A percentile compares a stretch with the other conserved stretches of the same genome.
Conservation (phyloP, 1,140 invertebrate genomes). For the Sarcophaga bullata region DNA sequence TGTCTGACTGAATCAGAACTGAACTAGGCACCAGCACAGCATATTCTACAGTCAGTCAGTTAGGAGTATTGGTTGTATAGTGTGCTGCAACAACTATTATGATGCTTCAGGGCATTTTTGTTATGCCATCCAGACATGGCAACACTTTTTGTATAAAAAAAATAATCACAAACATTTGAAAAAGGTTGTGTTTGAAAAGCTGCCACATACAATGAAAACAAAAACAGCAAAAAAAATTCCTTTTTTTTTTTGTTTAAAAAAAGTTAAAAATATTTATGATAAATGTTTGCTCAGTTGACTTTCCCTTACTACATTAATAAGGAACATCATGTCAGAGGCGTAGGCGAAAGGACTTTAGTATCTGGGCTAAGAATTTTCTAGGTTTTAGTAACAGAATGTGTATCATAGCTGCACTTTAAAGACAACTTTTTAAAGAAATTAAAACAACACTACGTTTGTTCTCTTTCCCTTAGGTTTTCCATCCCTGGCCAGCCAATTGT, state of each 20-base stretch:
- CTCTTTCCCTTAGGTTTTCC: no score
- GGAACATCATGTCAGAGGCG: neutral
- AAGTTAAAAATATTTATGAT: constrained; percentile 29
- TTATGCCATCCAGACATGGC: constrained; percentile 28
- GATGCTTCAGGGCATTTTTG: constrained; percentile 35
- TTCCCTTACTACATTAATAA: neutral
- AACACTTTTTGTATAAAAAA: constrained; percentile 38
- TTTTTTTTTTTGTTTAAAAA: neutral
- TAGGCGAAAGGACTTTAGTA: no score
- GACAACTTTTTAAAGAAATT: no score
- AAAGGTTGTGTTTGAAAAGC: constrained; percentile 13
- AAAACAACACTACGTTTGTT: no score
- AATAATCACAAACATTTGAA: neutral
- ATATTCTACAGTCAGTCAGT: neutral
- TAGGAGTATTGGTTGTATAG: constrained; percentile 6
- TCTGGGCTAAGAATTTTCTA: no score
- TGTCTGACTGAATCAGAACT: neutral
- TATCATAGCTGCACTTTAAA: no score
- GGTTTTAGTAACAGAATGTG: no score
- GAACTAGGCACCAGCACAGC: no score
- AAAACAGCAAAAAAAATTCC: neutral
- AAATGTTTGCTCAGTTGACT: constrained; percentile 30
- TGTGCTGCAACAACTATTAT: constrained; percentile 7
- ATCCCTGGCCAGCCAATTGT: no score
- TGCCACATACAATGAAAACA: neutral